Percentiles rank a stretch among this genome's conserved stretches.
These are phyloP conservation scores for Lerista edwardsae DNA, from an alignment of 2,797 vertebrate genomes.

Conservation along the genomic window DNA sequence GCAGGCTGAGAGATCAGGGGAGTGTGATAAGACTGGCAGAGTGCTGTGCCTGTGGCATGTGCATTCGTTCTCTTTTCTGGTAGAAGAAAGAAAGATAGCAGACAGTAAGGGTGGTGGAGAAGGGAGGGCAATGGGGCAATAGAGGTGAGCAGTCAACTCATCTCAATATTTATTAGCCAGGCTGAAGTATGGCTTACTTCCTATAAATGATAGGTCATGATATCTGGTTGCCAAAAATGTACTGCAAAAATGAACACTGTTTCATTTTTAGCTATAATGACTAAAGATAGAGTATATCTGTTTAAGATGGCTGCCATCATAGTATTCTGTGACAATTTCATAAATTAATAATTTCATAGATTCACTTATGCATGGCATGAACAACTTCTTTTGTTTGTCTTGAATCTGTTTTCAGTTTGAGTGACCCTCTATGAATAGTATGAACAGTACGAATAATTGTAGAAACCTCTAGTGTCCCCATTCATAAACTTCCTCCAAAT, in stretches of 20 bases:
- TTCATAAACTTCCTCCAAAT: neutral
- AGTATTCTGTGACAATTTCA: neutral
- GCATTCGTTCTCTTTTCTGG: neutral
- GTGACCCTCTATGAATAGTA: too few relatives aligned
- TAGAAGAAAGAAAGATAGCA: neutral
- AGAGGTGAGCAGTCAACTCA: neutral
- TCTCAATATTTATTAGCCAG: neutral
- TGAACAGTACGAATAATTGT: neutral
- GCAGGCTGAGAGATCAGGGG: neutral
- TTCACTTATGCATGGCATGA: neutral
- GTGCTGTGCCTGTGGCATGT: neutral
- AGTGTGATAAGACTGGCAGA: neutral
- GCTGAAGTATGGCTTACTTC: neutral
- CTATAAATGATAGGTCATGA: neutral
- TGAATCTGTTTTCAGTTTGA: neutral
- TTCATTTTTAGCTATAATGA: neutral
- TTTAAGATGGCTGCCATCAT: neutral
- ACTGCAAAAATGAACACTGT: too few relatives aligned
- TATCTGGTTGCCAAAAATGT: neutral
- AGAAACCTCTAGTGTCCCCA: neutral
- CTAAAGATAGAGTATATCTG: too few relatives aligned
- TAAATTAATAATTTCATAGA: neutral
- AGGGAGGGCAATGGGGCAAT: neutral
- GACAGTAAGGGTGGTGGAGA: neutral
- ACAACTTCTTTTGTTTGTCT: neutral